These are phyloP conservation scores for Herpetotheres cachinnans DNA, from an alignment of 2,113 vertebrate species.

Conservation along the genomic window DNA sequence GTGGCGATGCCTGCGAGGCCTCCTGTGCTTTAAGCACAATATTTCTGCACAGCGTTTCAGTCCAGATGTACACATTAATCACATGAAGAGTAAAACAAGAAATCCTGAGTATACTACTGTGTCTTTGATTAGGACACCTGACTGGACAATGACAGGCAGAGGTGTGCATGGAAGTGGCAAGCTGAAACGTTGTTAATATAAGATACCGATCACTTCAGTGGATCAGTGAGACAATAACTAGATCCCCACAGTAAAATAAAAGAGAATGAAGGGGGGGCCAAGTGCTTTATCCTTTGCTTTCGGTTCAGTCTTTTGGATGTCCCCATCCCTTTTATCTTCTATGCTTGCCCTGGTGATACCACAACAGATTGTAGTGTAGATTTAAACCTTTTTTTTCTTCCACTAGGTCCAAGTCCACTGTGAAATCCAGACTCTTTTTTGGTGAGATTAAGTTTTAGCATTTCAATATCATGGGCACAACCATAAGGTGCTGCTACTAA, in stretches of 20 bases:
- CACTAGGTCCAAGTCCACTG: not conserved
- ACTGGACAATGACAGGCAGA: not conserved
- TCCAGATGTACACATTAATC: not conserved
- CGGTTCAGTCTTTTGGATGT: not conserved
- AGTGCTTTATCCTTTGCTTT: not conserved
- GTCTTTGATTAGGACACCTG: not conserved
- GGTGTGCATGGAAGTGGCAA: not conserved
- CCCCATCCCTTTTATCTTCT: not conserved
- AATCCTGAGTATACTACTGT: not conserved
- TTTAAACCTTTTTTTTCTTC: not conserved
- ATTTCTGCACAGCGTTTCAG: constrained; percentile 28
- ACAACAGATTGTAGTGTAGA: not conserved
- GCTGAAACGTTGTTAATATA: not conserved
- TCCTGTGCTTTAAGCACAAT: constrained; percentile 45
- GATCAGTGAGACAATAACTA: not conserved
- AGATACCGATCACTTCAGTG: not conserved
- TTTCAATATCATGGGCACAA: not conserved
- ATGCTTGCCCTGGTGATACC: not conserved
- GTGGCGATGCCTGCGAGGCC: constrained; percentile 50
- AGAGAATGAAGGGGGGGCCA: not conserved
- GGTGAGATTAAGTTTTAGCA: not conserved
- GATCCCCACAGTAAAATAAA: not conserved
- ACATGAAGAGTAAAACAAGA: not conserved
- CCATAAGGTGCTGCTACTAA: not conserved
- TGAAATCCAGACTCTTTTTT: not conserved